Conservation (phyloP, 2,797 vertebrate species). For the Galagoides demidoff region DNA sequence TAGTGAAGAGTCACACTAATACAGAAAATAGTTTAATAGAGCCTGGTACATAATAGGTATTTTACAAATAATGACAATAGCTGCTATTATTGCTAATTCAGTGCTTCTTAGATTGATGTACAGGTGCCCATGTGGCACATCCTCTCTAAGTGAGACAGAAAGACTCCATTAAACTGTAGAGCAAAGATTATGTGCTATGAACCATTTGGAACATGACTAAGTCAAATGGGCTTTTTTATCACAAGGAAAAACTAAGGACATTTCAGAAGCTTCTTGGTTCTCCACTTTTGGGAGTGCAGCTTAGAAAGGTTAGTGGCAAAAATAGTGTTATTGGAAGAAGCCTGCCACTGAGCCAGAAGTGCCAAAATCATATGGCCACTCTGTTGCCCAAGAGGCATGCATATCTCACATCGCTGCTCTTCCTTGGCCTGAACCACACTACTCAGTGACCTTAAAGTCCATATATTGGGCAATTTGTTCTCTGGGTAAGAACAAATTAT, state of each 20-base stretch:
- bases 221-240: not conserved
- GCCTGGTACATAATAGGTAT: not conserved
- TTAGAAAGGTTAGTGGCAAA: not conserved
- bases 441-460: not conserved
- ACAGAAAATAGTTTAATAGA: not conserved
- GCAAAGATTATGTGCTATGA: not conserved
- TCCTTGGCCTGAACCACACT: not conserved
- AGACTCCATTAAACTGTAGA: not conserved
- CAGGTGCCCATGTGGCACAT: not conserved
- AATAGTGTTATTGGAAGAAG: not conserved
- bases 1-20: not conserved
- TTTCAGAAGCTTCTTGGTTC: not conserved
- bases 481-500: conserved; percentile 22
- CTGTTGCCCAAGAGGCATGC: not conserved
- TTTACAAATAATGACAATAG: conserved; percentile 12
- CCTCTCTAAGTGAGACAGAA: not conserved
- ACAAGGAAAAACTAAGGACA: not conserved
- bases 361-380: not conserved
- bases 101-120: not conserved
- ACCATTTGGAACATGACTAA: not conserved
- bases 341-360: not conserved
- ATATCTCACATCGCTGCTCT: not conserved
- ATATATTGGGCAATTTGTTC: not conserved
- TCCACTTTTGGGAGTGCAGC: not conserved
- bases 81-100: not conserved